Evolutionary conservation across 1,140 invertebrate species (phyloP), one percentile per base, ranked within the genome.

Genomic region (Colletes gigas): DNA sequence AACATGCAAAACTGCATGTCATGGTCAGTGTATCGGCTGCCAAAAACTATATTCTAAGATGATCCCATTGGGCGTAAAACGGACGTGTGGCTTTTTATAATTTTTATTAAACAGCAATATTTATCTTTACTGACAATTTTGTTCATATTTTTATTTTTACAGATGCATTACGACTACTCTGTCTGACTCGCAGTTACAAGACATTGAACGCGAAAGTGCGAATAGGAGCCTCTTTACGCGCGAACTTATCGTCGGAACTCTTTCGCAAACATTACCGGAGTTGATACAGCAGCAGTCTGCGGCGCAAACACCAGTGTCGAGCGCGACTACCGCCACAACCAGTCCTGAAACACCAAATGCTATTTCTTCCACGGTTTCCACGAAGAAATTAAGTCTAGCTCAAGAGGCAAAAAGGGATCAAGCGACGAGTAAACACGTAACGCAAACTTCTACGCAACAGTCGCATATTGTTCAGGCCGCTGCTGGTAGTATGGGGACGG

Each of bases 161-260:
- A 96, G 95, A 92, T 95, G 95, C 88, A 95, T 94, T 83, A 94
- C 95, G 78, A 93, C 93, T 75, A 93, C 93, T 59, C 86, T 95
- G 66, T 93, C 94, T 39, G 95, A 96, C 83, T 88, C 91, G 10
- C 94, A 95, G 83, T 88, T 94, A 66, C 94, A 95, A 86, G 93
- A 89, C 67, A 91, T 94, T 82, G 95, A 96, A 85, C 92, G 94
- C 79, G 94, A 96, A 82, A 94, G 94, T 85, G 94, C 95, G 73
- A 95, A 96, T 89, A 94, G 95, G 81, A 96, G 95, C 89, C 88
- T 96, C 19, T 97, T 97, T 93, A 94, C 96, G 66, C 95, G 96
- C 86, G 96, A 96, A 92, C 90, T 96, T 69, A 93, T 96, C 52
- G 91, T 96, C 72, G 94, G 95, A 50, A 95, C 95, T 47, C 91